Conservation (phyloP, 1,140 invertebrate genomes). For the Drosophila melanica region DNA sequence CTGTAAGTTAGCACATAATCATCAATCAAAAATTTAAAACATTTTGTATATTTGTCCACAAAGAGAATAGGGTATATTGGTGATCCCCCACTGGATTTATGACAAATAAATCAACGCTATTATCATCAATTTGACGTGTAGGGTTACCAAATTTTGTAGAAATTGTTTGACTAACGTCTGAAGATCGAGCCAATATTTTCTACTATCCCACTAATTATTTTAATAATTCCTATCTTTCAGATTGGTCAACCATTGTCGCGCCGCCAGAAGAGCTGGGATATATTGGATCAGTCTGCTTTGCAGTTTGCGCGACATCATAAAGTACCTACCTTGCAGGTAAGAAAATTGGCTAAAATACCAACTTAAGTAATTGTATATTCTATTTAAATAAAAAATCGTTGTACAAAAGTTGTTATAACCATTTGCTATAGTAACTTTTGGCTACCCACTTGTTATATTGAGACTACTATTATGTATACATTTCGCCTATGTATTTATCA, state of each 20-base stretch:
- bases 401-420: slow-evolving; percentile 80
- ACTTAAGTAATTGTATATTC: slow-evolving; percentile 3
- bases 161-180: too few relatives aligned
- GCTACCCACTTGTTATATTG: slow-evolving; percentile 64
- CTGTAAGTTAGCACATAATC: slow-evolving; percentile 44
- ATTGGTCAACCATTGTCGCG: slow-evolving; percentile 82
- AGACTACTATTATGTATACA: slow-evolving; percentile 43
- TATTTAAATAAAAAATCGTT: slow-evolving; percentile 55
- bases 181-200: too few relatives aligned
- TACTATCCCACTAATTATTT: too few relatives aligned
- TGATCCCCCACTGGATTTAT: too few relatives aligned
- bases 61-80: too few relatives aligned
- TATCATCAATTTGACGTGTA: too few relatives aligned
- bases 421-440: slow-evolving; percentile 81
- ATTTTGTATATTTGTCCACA: too few relatives aligned
- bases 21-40: not conserved
- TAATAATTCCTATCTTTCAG: slow-evolving; percentile 14
- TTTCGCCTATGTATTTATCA: slow-evolving; percentile 59
- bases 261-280: slow-evolving; percentile 97
- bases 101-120: too few relatives aligned
- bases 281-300: slow-evolving; percentile 92
- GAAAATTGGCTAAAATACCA: not conserved
- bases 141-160: too few relatives aligned
- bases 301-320: slow-evolving; percentile 89
- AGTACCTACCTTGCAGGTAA: slow-evolving; percentile 89